Evolutionary conservation across 2,888 invertebrate genomes (phyloP).

Genomic region (Stenodema calcarata): DNA sequence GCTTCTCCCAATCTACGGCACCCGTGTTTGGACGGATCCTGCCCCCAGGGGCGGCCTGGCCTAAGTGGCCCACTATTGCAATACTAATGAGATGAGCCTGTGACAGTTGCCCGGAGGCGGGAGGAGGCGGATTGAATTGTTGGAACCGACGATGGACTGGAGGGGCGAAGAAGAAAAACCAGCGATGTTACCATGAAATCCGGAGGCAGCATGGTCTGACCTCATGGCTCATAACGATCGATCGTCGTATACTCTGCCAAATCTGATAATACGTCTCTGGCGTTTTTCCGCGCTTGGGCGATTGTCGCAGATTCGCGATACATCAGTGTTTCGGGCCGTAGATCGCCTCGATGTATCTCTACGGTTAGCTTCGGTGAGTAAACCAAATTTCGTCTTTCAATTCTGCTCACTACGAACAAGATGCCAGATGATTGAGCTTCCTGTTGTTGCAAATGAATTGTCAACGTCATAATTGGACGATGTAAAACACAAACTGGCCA

Average conservation of each 20-base stretch:
- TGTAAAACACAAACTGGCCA: too few relatives aligned
- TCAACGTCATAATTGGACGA: too few relatives aligned
- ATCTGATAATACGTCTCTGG: neutral
- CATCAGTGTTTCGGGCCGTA: neutral
- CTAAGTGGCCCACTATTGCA: slow-evolving; percentile 33
- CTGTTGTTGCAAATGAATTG: too few relatives aligned
- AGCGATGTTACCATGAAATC: slow-evolving; percentile 27
- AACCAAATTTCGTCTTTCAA: neutral
- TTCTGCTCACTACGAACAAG: neutral
- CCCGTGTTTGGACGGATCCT: neutral
- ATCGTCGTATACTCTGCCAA: neutral
- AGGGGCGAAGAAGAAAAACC: neutral
- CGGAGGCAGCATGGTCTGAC: slow-evolving; percentile 24
- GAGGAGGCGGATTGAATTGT: slow-evolving; percentile 14
- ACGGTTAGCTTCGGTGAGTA: neutral
- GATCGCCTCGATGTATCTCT: neutral
- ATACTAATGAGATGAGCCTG: slow-evolving; percentile 33
- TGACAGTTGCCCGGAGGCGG: slow-evolving; percentile 35
- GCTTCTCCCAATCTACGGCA: neutral
- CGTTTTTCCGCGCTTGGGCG: neutral
- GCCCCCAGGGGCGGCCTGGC: neutral
- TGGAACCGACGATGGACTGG: neutral
- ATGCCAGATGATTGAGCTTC: too few relatives aligned
- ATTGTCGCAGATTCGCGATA: neutral
- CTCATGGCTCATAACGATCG: slow-evolving; percentile 22